phyloP scores from a whole-genome alignment of 2,888 invertebrate genomes.

The Slavum lentiscoides region DNA sequence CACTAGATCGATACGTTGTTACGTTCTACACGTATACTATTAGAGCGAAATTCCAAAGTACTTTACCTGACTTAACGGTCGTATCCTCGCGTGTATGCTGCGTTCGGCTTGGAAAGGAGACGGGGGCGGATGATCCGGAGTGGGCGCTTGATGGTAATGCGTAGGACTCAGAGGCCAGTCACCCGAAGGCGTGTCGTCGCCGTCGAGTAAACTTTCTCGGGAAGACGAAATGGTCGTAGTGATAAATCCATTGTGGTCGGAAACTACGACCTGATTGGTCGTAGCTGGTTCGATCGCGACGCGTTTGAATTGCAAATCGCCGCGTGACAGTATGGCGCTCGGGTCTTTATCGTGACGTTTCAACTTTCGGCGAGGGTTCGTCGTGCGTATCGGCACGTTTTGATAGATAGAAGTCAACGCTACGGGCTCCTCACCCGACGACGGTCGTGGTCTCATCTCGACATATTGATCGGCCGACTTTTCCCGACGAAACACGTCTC shows the following conservation, averaged over 20 bases:
- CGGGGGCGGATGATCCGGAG: constrained; percentile 92
- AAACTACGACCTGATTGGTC: constrained; percentile 54
- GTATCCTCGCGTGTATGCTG: constrained; percentile 85
- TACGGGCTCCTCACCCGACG: constrained; percentile 61
- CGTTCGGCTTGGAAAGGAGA: constrained; percentile 85
- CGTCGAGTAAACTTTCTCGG: constrained; percentile 66
- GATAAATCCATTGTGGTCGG: constrained; percentile 50
- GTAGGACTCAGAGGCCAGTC: constrained; percentile 81
- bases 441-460: constrained; percentile 67
- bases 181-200: constrained; percentile 59
- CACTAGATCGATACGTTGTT: neutral
- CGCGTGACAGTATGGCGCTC: constrained; percentile 57
- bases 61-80: constrained; percentile 87
- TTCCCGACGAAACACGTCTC: constrained; percentile 66
- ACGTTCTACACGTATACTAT: no score
- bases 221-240: constrained; percentile 58
- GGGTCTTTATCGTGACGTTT: constrained; percentile 66
- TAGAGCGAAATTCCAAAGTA: constrained; percentile 58
- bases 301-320: constrained; percentile 57
- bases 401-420: constrained; percentile 76
- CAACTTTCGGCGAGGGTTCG: constrained; percentile 73
- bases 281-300: constrained; percentile 53
- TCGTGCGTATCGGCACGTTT: constrained; percentile 72
- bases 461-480: constrained; percentile 79
- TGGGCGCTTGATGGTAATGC: constrained; percentile 88